phyloP scores from a whole-genome alignment of 2,797 vertebrate species.

The Benthosema pterotum region DNA sequence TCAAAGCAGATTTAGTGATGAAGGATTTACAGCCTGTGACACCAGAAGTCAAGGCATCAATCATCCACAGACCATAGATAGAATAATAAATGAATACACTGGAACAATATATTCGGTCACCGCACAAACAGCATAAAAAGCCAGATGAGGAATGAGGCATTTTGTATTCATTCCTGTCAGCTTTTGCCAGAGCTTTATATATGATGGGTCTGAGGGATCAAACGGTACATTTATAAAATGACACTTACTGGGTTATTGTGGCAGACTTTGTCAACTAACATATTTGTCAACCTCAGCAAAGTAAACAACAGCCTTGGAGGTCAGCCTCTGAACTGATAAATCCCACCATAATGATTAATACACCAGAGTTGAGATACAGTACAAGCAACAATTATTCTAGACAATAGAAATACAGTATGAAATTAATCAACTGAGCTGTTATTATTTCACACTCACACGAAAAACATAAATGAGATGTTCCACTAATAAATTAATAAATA shows the following conservation, averaged over 20 bases:
- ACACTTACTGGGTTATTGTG: constrained; percentile 36
- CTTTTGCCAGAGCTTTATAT: constrained; percentile 25
- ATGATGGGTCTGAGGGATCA: constrained; percentile 41
- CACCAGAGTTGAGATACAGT: constrained; percentile 36
- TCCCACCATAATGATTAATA: constrained; percentile 64
- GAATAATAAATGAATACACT: constrained; percentile 44
- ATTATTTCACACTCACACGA: not conserved
- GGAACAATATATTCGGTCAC: constrained; percentile 49
- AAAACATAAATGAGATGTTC: constrained; percentile 1
- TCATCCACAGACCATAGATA: constrained; percentile 51
- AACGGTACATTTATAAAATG: constrained; percentile 51
- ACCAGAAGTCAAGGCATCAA: constrained; percentile 53
- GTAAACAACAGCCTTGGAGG: constrained; percentile 69
- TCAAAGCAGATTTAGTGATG: constrained; percentile 49
- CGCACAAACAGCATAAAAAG: constrained; percentile 21
- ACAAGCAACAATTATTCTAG: constrained; percentile 40
- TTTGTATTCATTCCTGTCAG: constrained; percentile 32
- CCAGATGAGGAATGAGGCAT: constrained; percentile 14
- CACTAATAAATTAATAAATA: not conserved
- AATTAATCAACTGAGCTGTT: constrained; percentile 6
- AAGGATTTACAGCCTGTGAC: constrained; percentile 61
- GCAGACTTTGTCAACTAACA: constrained; percentile 67
- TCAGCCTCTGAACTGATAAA: constrained; percentile 60
- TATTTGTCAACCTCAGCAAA: constrained; percentile 63
- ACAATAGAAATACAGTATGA: constrained; percentile 30